Evolutionary conservation across 2,888 invertebrate species (phyloP), one percentile per base, ranked within the genome.

Genomic region (Volucella inanis): DNA sequence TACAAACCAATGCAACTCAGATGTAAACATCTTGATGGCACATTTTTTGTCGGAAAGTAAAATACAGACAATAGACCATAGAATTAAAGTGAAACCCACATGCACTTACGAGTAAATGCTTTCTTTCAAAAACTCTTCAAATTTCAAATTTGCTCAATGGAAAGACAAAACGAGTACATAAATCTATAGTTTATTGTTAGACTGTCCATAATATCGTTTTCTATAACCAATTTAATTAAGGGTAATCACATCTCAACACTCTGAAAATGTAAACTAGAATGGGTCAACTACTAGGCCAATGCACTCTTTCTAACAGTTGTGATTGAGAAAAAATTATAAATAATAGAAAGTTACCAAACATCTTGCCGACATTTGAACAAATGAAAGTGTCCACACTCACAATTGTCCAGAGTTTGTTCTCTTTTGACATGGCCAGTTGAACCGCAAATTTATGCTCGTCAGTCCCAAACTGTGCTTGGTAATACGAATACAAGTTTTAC

Each of bases 301-400:
- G 18, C 67, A 62, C 54, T 65, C 59, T 62, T 54, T 50, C 59
- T 43, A 64, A 76, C 45, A 68, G 18, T n/a, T 14, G 38, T 52
- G 15, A 47, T 52, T 52, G 12, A n/a, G 62, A 52, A 61, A 81
- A 31, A 31, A 31, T 31, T 31, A 31, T 31, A 31, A 31, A 31
- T 85, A 85, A 68, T 76, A 81, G 85, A 85, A 85, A 85, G 85
- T 85, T 62, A 59, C 81, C 80, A 85, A 85, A 80, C 80, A 41
- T 81, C 81, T 76, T 49, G 6, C n/a, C 41, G 39, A 59, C 59
- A 54, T 75, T 79, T 75, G 54, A 62, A 80, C 80, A 85, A 85
- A 85, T 81, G 85, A 85, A 85, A 85, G 85, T 85, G 76, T 76
- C 68, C 70, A 67, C 71, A 59, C 52, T 49, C 18, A 55, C 11